Evolutionary conservation across 2,888 invertebrate genomes (phyloP).

Genomic region (Heteropelma amictum): DNA sequence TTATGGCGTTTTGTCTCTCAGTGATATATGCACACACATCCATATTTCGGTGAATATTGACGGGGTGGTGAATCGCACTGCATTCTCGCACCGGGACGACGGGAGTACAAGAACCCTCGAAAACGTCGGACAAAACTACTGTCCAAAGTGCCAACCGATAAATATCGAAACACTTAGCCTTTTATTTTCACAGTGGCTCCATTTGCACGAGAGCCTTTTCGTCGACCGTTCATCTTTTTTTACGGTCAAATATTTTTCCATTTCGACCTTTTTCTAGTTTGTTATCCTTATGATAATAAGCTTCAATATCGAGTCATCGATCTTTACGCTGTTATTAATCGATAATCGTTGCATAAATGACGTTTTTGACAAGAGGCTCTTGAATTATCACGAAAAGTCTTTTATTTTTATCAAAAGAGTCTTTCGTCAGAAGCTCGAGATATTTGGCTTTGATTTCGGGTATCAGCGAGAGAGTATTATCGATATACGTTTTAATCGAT

Average conservation of each 20-base stretch:
- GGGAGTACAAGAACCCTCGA: slow-evolving; percentile 36
- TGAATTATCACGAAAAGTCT: no score
- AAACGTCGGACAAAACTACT: slow-evolving; percentile 59
- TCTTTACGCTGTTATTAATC: no score
- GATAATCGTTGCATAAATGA: no score
- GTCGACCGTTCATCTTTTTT: not conserved
- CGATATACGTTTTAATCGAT: no score
- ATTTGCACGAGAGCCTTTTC: slow-evolving; percentile 48
- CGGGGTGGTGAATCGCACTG: slow-evolving; percentile 37
- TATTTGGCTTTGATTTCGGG: no score
- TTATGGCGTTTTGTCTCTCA: not conserved
- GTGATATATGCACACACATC: not conserved
- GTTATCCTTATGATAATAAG: not conserved
- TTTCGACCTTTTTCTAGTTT: no score
- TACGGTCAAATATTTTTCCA: not conserved
- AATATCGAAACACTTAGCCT: slow-evolving; percentile 75
- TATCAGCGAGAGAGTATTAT: no score
- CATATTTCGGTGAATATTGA: slow-evolving; percentile 13
- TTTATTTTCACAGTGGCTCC: slow-evolving; percentile 69
- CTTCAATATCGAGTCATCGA: no score
- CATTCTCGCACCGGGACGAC: slow-evolving; percentile 41
- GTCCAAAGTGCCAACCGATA: slow-evolving; percentile 70
- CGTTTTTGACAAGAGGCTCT: no score
- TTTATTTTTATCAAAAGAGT: no score
- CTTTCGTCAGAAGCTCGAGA: no score